Evolutionary conservation across 1,140 invertebrate species (phyloP).

Genomic region (Anastatus disparis): DNA sequence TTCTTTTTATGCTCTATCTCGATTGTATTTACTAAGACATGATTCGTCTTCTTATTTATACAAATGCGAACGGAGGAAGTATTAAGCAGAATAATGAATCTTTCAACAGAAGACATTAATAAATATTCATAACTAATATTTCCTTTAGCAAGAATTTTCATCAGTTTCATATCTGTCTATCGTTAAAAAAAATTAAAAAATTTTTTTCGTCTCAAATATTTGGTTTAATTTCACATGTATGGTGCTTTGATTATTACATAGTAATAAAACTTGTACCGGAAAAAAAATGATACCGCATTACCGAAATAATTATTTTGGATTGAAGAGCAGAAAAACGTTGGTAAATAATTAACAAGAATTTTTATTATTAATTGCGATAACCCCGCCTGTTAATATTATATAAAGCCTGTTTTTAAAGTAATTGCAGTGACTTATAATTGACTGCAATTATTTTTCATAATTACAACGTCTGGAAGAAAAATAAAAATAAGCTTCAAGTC

Average conservation of each 20-base stretch:
- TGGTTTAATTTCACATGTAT: too few relatives aligned
- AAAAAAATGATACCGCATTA: neutral
- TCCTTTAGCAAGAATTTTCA: neutral
- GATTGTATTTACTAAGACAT: slow-evolving; percentile 4
- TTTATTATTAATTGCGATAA: neutral
- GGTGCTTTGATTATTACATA: neutral
- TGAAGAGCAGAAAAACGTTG: neutral
- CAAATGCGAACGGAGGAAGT: neutral
- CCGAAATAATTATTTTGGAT: neutral
- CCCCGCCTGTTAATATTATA: neutral
- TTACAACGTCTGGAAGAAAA: neutral
- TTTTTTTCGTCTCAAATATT: too few relatives aligned
- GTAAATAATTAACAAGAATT: slow-evolving; percentile 6
- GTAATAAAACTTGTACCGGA: neutral
- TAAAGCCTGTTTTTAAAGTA: slow-evolving; percentile 8
- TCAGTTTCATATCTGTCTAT: too few relatives aligned
- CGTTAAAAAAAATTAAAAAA: too few relatives aligned
- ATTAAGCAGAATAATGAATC: too few relatives aligned
- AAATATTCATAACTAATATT: slow-evolving; percentile 8
- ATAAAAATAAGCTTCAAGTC: neutral
- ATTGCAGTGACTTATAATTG: slow-evolving; percentile 1
- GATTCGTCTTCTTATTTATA: slow-evolving; percentile 31
- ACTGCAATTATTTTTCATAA: slow-evolving; percentile 32
- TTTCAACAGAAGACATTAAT: slow-evolving; percentile 5
- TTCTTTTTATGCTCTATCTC: slow-evolving; percentile 25